phyloP scores from a whole-genome alignment of 2,888 invertebrate species.

The Drosophila siamana region DNA sequence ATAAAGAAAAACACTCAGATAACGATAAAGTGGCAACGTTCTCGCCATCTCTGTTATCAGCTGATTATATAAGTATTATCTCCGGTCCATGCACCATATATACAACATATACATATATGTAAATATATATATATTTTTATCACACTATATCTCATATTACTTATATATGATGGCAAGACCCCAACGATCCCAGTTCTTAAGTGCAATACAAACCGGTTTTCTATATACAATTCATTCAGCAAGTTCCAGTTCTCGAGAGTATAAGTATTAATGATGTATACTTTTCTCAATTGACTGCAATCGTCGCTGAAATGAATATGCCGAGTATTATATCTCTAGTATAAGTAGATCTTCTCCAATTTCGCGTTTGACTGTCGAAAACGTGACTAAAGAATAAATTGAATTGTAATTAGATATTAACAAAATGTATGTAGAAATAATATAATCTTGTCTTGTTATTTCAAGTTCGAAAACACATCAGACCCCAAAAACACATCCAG shows the following conservation, averaged over 20 bases:
- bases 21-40: constrained; percentile 36
- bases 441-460: no score
- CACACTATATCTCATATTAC: neutral
- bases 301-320: neutral
- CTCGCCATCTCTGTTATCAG: constrained; percentile 35
- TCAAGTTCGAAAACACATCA: no score
- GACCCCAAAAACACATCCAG: no score
- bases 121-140: neutral
- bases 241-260: neutral
- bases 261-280: neutral
- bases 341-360: neutral
- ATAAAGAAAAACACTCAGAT: constrained; percentile 14
- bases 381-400: constrained; percentile 8
- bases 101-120: neutral
- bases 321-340: neutral
- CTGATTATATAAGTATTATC: constrained; percentile 37
- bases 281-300: constrained; percentile 15
- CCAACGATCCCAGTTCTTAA: constrained; percentile 2
- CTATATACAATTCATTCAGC: constrained; percentile 4
- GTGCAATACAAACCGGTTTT: constrained; percentile 7
- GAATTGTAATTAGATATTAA: neutral
- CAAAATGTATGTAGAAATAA: no score
- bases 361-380: neutral
- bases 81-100: constrained; percentile 10
- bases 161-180: constrained; percentile 7